Evolutionary conservation across 2,113 vertebrate species (phyloP).

Genomic region (Prochilodus magdalenae): DNA sequence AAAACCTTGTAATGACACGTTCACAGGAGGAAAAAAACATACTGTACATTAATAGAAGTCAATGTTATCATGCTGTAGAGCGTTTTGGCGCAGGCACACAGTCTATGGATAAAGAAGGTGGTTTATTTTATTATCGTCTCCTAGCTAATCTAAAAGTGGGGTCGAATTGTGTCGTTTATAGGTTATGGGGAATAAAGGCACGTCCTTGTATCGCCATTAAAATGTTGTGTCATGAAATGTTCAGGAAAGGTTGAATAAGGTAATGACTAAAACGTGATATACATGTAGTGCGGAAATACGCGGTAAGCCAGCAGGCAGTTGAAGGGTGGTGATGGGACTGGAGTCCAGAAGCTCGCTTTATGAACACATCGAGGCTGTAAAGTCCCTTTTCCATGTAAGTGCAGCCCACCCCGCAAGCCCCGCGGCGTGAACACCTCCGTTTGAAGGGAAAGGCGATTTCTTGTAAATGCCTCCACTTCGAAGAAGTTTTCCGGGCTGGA

Average conservation of each 20-base stretch:
- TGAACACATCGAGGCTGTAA: neutral
- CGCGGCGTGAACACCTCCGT: slow-evolving; percentile 15
- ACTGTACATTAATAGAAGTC: too few species aligned
- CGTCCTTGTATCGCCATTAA: neutral
- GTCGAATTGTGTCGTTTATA: neutral
- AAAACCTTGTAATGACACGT: too few species aligned
- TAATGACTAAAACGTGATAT: neutral
- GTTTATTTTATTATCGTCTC: too few species aligned
- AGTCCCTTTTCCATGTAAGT: slow-evolving; percentile 46
- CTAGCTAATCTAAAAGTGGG: too few species aligned
- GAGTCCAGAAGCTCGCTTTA: neutral
- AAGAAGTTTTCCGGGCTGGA: slow-evolving; percentile 73
- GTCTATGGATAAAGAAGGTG: too few species aligned
- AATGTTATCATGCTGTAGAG: too few species aligned
- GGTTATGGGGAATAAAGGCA: neutral
- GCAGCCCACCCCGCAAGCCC: slow-evolving; percentile 14
- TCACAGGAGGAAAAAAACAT: too few species aligned
- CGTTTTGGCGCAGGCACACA: too few species aligned
- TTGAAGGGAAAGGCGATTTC: slow-evolving; percentile 72
- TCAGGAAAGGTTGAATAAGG: neutral
- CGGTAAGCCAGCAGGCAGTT: neutral
- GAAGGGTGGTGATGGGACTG: neutral
- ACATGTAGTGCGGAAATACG: too few species aligned
- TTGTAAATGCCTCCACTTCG: slow-evolving; percentile 83
- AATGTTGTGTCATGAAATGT: neutral